Base-by-base conservation (phyloP, 2,113 vertebrate species). In the Dendropsophus ebraccatus region DNA sequence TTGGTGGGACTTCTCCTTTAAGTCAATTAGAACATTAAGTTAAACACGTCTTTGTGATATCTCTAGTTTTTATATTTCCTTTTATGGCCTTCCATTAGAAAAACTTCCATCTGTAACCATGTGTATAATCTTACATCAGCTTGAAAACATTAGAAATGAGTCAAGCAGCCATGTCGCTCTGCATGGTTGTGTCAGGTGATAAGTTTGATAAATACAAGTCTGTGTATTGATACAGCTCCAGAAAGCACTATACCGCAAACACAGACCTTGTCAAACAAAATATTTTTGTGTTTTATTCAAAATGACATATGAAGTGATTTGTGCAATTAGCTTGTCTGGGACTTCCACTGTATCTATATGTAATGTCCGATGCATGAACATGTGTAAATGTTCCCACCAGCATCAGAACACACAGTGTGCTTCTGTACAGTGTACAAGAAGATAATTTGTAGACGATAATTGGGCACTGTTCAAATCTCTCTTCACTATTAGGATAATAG, bases 301-400 rank as follows among this genome's bases (percentile, higher is more conserved):
- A 49, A 49, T 85, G 84, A 85, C 74, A 85, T 85, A 85, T 85
- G 84, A 85, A 85, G 84, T 85, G 60, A 85, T 85, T 52, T 30
- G 69, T 79, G 49, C 65, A 79, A 77, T 77, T 85, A 79, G 21
- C 47, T 25, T 70, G 62, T 85, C 58, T 85, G 30, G 49, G 84
- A 78, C 62, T 79, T 60, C 62, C 75, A 79, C 41, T 67, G 58
- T 30, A 67, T 85, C 74, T 75, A 58, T 65, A 85, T 23, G 72
- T 78, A 62, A 77, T 85, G 54, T 16, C 60, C 70, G 62, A 7
- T 77, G 17, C 28, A 84, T 60, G 56, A 47, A 45, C 72, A 72
- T 62, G 58, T 76, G 35, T 25, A 50, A 30, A 35, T 82, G 28
- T 52, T 21, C 65, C 62, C 32, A 19, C 21, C 54, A 72, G 23